Evolutionary conservation across 2,888 invertebrate species (phyloP).

Genomic region (Synergus japonicus): DNA sequence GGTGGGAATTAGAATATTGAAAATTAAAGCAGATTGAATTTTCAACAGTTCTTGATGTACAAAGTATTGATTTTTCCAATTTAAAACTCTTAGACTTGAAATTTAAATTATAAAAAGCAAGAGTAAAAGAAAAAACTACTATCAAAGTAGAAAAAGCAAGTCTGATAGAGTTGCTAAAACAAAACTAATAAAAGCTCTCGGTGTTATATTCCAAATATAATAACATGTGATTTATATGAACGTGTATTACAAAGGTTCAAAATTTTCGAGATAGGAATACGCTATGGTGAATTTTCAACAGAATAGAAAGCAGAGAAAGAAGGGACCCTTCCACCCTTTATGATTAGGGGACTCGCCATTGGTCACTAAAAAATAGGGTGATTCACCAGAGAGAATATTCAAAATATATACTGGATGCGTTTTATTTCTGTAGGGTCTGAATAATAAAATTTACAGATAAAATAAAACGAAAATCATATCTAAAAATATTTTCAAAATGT

Average conservation of each 20-base stretch:
- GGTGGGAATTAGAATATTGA: background rate
- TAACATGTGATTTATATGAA: background rate
- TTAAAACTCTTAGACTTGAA: background rate
- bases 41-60: background rate
- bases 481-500: too few species aligned
- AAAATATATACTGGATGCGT: slow-evolving; percentile 23
- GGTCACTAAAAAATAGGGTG: slow-evolving; percentile 39
- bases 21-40: slow-evolving; percentile 17
- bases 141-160: background rate
- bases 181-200: background rate
- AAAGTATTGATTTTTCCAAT: background rate
- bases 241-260: background rate
- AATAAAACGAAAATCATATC: background rate
- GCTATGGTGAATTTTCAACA: slow-evolving; percentile 27
- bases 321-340: slow-evolving; percentile 32
- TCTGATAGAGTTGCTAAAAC: background rate
- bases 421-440: background rate
- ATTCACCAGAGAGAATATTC: slow-evolving; percentile 34
- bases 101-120: background rate
- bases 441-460: background rate
- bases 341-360: slow-evolving; percentile 33
- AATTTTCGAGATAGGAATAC: slow-evolving; percentile 22
- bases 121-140: background rate
- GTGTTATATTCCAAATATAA: background rate
- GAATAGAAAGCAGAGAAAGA: slow-evolving; percentile 31